A percentile compares a stretch with the other conserved stretches of the same genome.
Conservation (phyloP, 2,113 vertebrate species). For the Dipodomys merriami region DNA sequence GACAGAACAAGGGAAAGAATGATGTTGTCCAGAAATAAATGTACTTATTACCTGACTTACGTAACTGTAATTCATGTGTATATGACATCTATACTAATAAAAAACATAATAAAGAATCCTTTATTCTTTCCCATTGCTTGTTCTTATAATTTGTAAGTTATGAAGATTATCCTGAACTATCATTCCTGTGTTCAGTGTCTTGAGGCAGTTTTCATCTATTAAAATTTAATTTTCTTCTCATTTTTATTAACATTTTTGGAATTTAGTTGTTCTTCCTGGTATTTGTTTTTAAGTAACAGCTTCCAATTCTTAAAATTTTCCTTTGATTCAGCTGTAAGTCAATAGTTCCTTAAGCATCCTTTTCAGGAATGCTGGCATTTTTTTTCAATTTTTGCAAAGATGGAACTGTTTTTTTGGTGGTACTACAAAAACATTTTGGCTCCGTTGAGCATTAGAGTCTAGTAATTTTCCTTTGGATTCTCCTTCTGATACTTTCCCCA, state of each 20-base stretch:
- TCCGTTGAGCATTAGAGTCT: neutral
- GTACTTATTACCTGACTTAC: too few species aligned
- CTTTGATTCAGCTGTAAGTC: neutral
- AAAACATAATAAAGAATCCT: neutral
- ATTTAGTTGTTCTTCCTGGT: neutral
- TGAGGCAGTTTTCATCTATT: neutral
- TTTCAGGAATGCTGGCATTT: neutral
- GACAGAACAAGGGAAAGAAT: too few species aligned
- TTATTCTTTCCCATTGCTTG: neutral
- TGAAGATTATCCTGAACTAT: neutral
- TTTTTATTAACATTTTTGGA: neutral
- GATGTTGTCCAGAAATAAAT: too few species aligned
- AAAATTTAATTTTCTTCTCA: neutral
- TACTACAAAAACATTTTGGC: neutral
- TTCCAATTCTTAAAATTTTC: neutral
- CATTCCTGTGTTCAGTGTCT: neutral
- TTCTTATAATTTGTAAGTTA: neutral
- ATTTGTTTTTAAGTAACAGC: neutral
- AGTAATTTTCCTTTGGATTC: neutral
- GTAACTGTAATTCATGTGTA: too few species aligned
- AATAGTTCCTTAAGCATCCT: neutral
- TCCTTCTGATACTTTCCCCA: neutral
- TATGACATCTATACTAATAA: too few species aligned
- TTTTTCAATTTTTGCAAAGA: slow-evolving; percentile 4
- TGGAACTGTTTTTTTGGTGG: neutral